phyloP scores from a whole-genome alignment of 1,140 invertebrate species.

The Musca domestica region DNA sequence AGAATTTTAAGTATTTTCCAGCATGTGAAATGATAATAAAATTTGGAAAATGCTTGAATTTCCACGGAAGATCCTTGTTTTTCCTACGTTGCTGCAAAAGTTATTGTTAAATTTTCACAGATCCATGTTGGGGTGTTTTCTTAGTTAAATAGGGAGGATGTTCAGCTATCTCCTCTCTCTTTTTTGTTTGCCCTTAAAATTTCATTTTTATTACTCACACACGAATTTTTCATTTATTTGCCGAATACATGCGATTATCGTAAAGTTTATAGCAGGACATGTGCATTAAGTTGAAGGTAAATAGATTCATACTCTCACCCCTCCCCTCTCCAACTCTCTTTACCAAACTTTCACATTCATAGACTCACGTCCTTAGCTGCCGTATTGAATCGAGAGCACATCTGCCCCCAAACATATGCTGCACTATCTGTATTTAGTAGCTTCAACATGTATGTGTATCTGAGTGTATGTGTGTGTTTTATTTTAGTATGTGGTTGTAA shows the following conservation, averaged over 20 bases:
- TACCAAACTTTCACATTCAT: too few relatives aligned
- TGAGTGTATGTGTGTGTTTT: too few relatives aligned
- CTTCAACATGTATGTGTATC: too few relatives aligned
- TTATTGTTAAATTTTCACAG: too few relatives aligned
- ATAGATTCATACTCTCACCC: background rate
- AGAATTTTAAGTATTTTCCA: conserved; percentile 14
- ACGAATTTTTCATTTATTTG: conserved; percentile 21
- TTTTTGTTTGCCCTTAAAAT: background rate
- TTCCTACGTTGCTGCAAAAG: too few relatives aligned
- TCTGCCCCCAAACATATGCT: too few relatives aligned
- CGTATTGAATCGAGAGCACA: too few relatives aligned
- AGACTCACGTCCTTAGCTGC: too few relatives aligned
- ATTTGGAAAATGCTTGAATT: background rate
- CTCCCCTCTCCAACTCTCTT: too few relatives aligned
- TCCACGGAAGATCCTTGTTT: background rate
- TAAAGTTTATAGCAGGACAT: conserved; percentile 21
- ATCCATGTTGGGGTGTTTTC: background rate
- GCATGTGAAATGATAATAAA: conserved; percentile 17
- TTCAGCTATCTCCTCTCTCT: background rate
- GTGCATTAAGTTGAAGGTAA: conserved; percentile 14
- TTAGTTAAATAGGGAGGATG: background rate
- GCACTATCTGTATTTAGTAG: too few relatives aligned
- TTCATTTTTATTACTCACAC: conserved; percentile 7
- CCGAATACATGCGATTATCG: background rate
- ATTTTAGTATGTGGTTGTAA: background rate